Evolutionary conservation across 2,888 invertebrate species (phyloP), one percentile per base, ranked within the genome.

Genomic region (Lepetodrilus schrolli): DNA sequence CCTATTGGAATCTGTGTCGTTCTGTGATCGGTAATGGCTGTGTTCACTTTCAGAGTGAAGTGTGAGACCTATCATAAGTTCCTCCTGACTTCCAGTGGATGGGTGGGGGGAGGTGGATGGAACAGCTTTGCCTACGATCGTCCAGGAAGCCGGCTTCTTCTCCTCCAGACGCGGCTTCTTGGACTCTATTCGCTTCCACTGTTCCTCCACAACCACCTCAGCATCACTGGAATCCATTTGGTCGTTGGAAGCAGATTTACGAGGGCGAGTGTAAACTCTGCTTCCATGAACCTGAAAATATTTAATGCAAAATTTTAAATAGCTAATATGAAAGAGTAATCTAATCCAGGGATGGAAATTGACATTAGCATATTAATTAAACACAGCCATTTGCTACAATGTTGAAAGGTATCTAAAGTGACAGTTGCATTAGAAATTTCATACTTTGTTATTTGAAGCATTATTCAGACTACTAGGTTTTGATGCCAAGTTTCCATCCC

Each of bases 1-100:
- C 71, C 70, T 74, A 37, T 70, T 78, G 75, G 85, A 86, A 82
- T 86, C 86, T 75, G 84, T 86, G 86, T 84, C 86, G 84, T 85
- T 86, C 87, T 83, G 85, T 77, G 81, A 83, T 66, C 78, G 76
- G 69, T 76, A 70, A 66, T 83, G 80, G 78, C 83, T 82, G 51
- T 72, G 76, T 72, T 86, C 86, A 38, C 80, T 81, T 76, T 86
- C 86, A n/a, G 86, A 86, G 70, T 81, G 83, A 71, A 86, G 83
- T 66, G 83, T 81, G 66, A 86, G 73, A 74, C 81, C 82, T 50
- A 85, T 75, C 70, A 84, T 81, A 38, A 86, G 73, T 72, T 84
- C 86, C 74, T 85, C 85, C 75, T 70, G 51, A 13, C 49, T 70
- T 8, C 21, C 48, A 26, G 70, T 48, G 36, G 17, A 26, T 30